A percentile compares a stretch with the other conserved stretches of the same genome.
phyloP scores from a whole-genome alignment of 2,113 vertebrate species.

The Cranoglanis bouderius region DNA sequence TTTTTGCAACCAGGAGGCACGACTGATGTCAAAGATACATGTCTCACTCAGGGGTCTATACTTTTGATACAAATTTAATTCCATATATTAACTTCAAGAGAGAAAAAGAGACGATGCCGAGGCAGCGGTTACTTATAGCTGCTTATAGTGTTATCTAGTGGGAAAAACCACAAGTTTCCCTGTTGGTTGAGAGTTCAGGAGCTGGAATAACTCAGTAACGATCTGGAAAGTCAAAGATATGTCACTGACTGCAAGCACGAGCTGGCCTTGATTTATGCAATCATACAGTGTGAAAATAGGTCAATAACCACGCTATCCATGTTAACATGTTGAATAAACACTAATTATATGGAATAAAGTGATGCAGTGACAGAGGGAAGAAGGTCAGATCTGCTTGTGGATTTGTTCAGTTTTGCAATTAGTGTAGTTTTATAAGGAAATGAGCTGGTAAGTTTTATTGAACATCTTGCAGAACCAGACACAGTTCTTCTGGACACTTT shows the following conservation, averaged over 20 bases:
- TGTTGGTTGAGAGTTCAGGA: neutral
- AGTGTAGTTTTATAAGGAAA: no score
- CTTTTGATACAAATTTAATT: neutral
- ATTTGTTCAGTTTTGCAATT: no score
- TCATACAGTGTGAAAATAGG: neutral
- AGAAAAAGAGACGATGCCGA: neutral
- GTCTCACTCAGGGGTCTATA: neutral
- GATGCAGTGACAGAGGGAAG: neutral
- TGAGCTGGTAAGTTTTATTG: no score
- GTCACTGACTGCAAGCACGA: neutral
- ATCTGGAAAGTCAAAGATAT: neutral
- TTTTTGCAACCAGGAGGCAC: neutral
- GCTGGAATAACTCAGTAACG: neutral
- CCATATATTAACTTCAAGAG: neutral
- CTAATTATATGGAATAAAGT: neutral
- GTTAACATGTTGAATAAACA: neutral
- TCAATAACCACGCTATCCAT: neutral
- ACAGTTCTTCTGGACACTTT: no score
- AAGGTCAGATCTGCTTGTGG: neutral
- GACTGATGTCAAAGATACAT: neutral
- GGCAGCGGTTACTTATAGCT: neutral
- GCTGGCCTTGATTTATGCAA: conserved; percentile 3
- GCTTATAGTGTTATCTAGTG: neutral
- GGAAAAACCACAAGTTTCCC: neutral
- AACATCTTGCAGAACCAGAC: no score